Evolutionary conservation across 2,888 invertebrate genomes (phyloP).

Genomic region (Drosophila sordidula): DNA sequence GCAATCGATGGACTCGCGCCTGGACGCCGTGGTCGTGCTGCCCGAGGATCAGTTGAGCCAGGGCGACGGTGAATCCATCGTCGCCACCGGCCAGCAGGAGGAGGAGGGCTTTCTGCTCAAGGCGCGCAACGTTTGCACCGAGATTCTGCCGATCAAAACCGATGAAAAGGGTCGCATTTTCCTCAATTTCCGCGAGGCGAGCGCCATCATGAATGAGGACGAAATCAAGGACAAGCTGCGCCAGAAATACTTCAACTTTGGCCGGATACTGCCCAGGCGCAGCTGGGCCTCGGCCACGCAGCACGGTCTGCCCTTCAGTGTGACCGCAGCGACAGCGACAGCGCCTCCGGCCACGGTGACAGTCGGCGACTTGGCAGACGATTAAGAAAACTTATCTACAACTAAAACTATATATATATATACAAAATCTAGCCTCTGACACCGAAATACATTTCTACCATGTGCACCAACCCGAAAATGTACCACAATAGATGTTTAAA

Average conservation of each 20-base stretch:
- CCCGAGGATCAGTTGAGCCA: conserved; percentile 49
- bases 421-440: conserved; percentile 2
- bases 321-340: conserved; percentile 57
- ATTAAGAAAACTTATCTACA: conserved; percentile 34
- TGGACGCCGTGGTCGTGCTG: conserved; percentile 61
- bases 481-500: conserved; percentile 7
- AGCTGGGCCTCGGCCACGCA: conserved; percentile 84
- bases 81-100: conserved; percentile 34
- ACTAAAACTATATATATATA: not conserved
- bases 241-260: conserved; percentile 84
- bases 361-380: conserved; percentile 76
- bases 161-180: conserved; percentile 85
- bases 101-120: conserved; percentile 83
- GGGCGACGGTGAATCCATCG: conserved; percentile 17
- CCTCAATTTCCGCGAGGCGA: conserved; percentile 84
- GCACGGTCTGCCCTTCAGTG: conserved; percentile 74
- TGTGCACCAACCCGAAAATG: conserved; percentile 17
- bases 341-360: conserved; percentile 48
- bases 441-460: conserved; percentile 17
- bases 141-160: conserved; percentile 85
- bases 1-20: conserved; percentile 82
- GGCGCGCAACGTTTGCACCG: conserved; percentile 85
- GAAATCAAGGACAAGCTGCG: conserved; percentile 84
- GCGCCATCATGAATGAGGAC: conserved; percentile 85
- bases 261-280: conserved; percentile 82